A percentile compares a stretch with the other conserved stretches of the same genome.
phyloP scores from a whole-genome alignment of 1,140 invertebrate species.

The Choristoneura fumiferana region DNA sequence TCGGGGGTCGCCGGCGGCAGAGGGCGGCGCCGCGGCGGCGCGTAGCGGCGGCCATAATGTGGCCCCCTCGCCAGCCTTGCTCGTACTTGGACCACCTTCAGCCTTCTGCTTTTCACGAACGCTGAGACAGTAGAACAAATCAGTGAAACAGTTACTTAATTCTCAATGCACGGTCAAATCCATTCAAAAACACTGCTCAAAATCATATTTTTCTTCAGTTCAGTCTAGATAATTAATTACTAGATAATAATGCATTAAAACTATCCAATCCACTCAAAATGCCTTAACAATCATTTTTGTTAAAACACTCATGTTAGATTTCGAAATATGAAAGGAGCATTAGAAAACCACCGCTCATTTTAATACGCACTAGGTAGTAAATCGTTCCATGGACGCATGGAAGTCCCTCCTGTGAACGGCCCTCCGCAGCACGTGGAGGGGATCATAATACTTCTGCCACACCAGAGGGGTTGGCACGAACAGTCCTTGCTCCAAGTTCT shows the following conservation, averaged over 20 bases:
- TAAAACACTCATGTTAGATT: too few species aligned
- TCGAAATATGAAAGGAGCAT: too few species aligned
- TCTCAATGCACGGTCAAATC: too few species aligned
- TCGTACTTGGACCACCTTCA: constrained; percentile 14
- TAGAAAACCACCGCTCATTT: too few species aligned
- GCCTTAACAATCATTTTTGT: too few species aligned
- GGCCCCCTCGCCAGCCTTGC: constrained; percentile 23
- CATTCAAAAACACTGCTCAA: too few species aligned
- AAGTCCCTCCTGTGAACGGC: constrained; percentile 96
- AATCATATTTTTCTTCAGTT: too few species aligned
- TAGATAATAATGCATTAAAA: too few species aligned
- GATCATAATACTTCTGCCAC: constrained; percentile 96
- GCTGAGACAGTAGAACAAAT: too few species aligned
- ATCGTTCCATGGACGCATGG: constrained; percentile 95
- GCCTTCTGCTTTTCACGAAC: constrained; percentile 64
- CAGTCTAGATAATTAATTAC: too few species aligned
- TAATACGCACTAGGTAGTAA: constrained; percentile 87
- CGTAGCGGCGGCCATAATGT: constrained; percentile 70
- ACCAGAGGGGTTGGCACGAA: constrained; percentile 93
- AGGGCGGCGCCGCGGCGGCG: constrained; percentile 39
- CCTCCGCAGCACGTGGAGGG: constrained; percentile 93
- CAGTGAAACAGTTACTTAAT: background rate
- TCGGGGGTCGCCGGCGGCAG: constrained; percentile 55
- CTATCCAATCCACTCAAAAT: too few species aligned
- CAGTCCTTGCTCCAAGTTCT: constrained; percentile 95